These are phyloP conservation scores for Ctena decussata DNA, from an alignment of 2,888 invertebrate species.

Conservation along the genomic window DNA sequence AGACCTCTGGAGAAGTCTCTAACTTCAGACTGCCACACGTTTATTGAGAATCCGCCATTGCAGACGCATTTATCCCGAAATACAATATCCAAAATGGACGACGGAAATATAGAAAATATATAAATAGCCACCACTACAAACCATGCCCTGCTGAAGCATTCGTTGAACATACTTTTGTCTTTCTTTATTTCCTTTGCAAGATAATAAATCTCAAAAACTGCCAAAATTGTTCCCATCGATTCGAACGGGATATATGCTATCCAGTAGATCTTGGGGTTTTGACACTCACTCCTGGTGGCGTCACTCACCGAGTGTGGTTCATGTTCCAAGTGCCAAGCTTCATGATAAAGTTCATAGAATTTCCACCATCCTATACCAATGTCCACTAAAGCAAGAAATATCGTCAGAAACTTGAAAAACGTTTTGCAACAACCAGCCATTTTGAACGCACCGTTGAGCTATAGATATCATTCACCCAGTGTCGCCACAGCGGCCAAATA, in stretches of 20 bases:
- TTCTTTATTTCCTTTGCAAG: constrained; percentile 5
- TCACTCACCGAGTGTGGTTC: neutral
- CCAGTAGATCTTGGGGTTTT: constrained; percentile 23
- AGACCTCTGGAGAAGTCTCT: constrained; percentile 24
- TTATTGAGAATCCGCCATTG: constrained; percentile 18
- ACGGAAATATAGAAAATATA: constrained; percentile 24
- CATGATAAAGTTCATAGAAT: constrained; percentile 16
- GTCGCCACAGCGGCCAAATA: no score
- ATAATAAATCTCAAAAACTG: constrained; percentile 14
- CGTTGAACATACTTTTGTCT: constrained; percentile 10
- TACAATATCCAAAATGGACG: constrained; percentile 32
- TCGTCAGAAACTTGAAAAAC: constrained; percentile 14
- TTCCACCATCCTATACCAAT: constrained; percentile 32
- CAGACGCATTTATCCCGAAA: constrained; percentile 26
- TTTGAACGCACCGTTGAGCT: no score
- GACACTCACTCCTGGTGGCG: neutral
- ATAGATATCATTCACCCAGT: no score
- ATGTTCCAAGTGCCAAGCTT: neutral
- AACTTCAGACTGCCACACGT: constrained; percentile 8
- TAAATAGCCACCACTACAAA: constrained; percentile 23
- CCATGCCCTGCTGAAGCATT: constrained; percentile 28
- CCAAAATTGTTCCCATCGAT: constrained; percentile 19
- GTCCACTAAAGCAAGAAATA: constrained; percentile 23
- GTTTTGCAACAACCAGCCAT: no score
- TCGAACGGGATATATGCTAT: constrained; percentile 12